These are phyloP conservation scores for Embidobia sp. DNA, from an alignment of 2,888 invertebrate genomes.

Conservation along the genomic window DNA sequence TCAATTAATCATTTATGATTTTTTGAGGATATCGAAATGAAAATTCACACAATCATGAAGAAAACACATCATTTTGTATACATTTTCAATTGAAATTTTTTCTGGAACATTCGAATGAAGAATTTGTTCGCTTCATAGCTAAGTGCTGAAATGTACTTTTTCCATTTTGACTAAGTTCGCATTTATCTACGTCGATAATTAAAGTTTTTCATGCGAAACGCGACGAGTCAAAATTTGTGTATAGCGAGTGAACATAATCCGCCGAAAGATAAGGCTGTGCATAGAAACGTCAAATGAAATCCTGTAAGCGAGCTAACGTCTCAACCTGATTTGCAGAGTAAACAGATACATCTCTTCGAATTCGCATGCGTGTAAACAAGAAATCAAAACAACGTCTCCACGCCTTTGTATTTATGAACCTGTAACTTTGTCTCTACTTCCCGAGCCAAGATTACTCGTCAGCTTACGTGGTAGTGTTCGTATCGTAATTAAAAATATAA, in stretches of 20 bases:
- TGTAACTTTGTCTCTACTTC: constrained; percentile 18
- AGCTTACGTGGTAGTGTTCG: constrained; percentile 20
- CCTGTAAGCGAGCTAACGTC: constrained; percentile 34
- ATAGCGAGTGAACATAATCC: constrained; percentile 35
- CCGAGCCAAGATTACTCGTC: constrained; percentile 9
- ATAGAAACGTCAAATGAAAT: constrained; percentile 37
- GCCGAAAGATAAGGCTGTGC: constrained; percentile 8
- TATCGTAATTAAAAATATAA: constrained; percentile 19
- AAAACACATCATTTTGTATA: too few species aligned
- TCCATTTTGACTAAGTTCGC: too few species aligned
- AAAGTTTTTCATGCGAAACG: constrained; percentile 8
- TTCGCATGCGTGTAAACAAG: constrained; percentile 31
- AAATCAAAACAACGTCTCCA: constrained; percentile 44
- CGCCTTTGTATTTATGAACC: constrained; percentile 33
- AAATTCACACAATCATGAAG: too few species aligned
- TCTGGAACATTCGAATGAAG: too few species aligned
- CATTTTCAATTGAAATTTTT: too few species aligned
- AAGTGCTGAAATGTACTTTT: too few species aligned
- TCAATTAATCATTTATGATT: too few species aligned
- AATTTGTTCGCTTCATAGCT: too few species aligned
- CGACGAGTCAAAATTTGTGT: too few species aligned
- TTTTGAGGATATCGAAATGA: too few species aligned
- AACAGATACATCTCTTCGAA: constrained; percentile 47
- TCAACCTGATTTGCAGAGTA: constrained; percentile 33
- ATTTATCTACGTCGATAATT: too few species aligned